phyloP scores from a whole-genome alignment of 1,140 invertebrate genomes.

The Piezodorus guildinii region DNA sequence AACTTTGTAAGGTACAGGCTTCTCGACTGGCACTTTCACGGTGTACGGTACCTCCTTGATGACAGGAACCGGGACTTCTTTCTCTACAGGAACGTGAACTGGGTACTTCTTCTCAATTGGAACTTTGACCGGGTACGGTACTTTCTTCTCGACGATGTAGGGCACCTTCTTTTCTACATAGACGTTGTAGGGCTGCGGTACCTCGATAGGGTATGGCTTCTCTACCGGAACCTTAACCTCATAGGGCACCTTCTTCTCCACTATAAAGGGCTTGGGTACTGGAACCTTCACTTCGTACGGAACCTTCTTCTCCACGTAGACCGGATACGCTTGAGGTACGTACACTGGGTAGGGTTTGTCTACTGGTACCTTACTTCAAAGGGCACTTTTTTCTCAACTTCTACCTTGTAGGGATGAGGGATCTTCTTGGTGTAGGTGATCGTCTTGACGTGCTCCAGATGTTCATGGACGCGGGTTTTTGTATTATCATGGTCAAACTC shows the following conservation, averaged over 20 bases:
- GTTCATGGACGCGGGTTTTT: background rate
- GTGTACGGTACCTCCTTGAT: conserved; percentile 48
- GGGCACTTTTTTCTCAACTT: conserved; percentile 38
- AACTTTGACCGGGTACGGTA: conserved; percentile 58
- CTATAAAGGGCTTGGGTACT: conserved; percentile 30
- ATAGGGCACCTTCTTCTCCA: conserved; percentile 53
- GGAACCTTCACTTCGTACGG: conserved; percentile 28
- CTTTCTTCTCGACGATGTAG: conserved; percentile 56
- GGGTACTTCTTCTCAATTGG: conserved; percentile 51
- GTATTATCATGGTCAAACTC: background rate
- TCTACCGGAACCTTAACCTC: conserved; percentile 43
- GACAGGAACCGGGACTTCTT: conserved; percentile 43
- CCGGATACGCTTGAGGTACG: conserved; percentile 31
- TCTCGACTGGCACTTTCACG: conserved; percentile 45
- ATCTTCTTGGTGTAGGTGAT: conserved; percentile 29
- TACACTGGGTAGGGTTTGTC: conserved; percentile 46
- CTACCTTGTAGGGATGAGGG: conserved; percentile 36
- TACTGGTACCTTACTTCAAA: conserved; percentile 53
- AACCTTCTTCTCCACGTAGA: conserved; percentile 29
- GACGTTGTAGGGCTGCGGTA: conserved; percentile 43
- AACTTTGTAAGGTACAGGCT: conserved; percentile 39
- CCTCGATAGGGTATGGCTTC: conserved; percentile 56
- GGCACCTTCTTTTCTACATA: conserved; percentile 36
- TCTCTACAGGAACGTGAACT: conserved; percentile 39
- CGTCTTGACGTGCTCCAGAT: conserved; percentile 19